These are phyloP conservation scores for Cataglyphis hispanica DNA, from an alignment of 1,140 invertebrate genomes.

Conservation along the genomic window DNA sequence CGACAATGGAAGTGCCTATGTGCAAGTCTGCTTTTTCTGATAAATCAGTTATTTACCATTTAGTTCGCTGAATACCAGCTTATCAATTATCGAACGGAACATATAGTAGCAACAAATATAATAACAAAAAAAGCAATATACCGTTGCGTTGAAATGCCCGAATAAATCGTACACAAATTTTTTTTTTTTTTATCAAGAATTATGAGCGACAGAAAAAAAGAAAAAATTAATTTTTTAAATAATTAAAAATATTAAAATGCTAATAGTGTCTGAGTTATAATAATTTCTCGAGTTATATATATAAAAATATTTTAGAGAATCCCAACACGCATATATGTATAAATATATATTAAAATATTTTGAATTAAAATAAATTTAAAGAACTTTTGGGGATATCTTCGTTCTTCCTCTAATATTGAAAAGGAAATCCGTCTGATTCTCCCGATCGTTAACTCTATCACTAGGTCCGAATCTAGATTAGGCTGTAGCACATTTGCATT, in stretches of 20 bases:
- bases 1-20: slow-evolving; percentile 21
- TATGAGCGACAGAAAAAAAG: no score
- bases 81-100: slow-evolving; percentile 34
- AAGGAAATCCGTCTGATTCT: neutral
- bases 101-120: neutral
- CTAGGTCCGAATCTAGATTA: slow-evolving; percentile 37
- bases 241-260: neutral
- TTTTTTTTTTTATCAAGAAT: neutral
- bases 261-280: neutral
- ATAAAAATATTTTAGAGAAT: neutral
- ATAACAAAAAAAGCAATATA: neutral
- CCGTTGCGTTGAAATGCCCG: neutral
- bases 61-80: slow-evolving; percentile 18
- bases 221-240: slow-evolving; percentile 7
- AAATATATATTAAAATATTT: neutral
- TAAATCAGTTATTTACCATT: slow-evolving; percentile 43
- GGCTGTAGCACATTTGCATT: slow-evolving; percentile 44
- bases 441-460: slow-evolving; percentile 18
- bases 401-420: slow-evolving; percentile 8
- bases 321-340: neutral
- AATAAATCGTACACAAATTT: neutral
- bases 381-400: neutral
- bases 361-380: neutral
- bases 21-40: slow-evolving; percentile 37
- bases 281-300: no score